These are phyloP conservation scores for Centrocercus urophasianus DNA, from an alignment of 2,113 vertebrate species.

Conservation along the genomic window DNA sequence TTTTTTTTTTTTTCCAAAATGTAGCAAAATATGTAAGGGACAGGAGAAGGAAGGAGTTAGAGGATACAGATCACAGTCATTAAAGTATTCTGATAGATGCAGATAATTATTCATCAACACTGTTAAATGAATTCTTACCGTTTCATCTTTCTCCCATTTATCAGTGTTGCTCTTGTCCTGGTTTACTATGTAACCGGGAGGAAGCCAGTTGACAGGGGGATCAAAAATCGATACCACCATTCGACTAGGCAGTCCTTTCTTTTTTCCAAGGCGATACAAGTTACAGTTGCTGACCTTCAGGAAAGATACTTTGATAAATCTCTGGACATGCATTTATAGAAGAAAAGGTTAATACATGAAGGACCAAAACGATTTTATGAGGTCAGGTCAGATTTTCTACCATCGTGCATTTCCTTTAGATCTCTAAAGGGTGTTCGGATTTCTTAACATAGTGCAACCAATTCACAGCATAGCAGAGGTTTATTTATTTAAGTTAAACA, in stretches of 20 bases:
- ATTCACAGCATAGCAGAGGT: background rate
- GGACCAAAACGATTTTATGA: background rate
- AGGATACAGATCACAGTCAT: background rate
- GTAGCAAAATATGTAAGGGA: background rate
- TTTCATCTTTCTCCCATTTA: conserved; percentile 89
- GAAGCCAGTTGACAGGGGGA: conserved; percentile 98
- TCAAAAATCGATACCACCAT: conserved; percentile 99
- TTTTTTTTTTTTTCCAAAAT: background rate
- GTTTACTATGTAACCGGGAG: conserved; percentile 95
- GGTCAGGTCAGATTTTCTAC: background rate
- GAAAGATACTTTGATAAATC: conserved; percentile 19
- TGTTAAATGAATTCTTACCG: conserved; percentile 79
- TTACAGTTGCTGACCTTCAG: conserved; percentile 93
- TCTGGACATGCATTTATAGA: background rate
- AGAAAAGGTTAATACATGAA: background rate
- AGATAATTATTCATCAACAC: background rate
- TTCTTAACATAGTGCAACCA: background rate
- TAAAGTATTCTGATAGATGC: background rate
- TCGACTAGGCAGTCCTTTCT: conserved; percentile 96
- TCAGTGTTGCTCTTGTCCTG: conserved; percentile 93
- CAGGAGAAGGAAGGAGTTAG: background rate
- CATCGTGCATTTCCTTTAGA: background rate
- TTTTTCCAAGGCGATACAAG: conserved; percentile 97
- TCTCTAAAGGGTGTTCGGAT: background rate
- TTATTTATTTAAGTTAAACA: background rate